phyloP scores from a whole-genome alignment of 2,888 invertebrate species.

The Drosophila nr. medialis region DNA sequence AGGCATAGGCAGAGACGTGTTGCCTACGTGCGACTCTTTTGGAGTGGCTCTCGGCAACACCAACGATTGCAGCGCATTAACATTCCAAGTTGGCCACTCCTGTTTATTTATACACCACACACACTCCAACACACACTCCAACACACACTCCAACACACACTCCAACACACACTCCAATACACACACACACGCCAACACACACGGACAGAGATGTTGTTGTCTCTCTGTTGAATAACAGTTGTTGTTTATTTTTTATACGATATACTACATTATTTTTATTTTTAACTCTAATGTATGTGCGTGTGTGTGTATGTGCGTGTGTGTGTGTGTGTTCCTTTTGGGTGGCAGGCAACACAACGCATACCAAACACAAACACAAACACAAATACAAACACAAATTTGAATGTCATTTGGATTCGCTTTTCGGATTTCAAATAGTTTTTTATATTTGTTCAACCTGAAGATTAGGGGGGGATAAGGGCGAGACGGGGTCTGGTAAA shows the following conservation, averaged over 20 bases:
- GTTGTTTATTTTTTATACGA: slow-evolving; percentile 55
- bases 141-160: slow-evolving; percentile 4
- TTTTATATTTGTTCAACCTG: not conserved
- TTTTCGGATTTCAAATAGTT: slow-evolving; percentile 4
- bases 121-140: slow-evolving; percentile 27
- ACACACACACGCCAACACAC: slow-evolving; percentile 9
- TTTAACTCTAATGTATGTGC: slow-evolving; percentile 2
- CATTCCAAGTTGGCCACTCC: slow-evolving; percentile 80
- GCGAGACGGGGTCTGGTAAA: not conserved
- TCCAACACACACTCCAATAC: slow-evolving; percentile 31
- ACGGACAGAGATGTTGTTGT: slow-evolving; percentile 25
- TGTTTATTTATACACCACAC: slow-evolving; percentile 66
- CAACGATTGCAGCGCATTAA: slow-evolving; percentile 76
- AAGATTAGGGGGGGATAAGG: not conserved
- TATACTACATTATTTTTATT: slow-evolving; percentile 56
- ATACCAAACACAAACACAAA: slow-evolving; percentile 34
- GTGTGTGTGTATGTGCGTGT: slow-evolving; percentile 19
- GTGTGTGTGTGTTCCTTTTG: slow-evolving; percentile 45
- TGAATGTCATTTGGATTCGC: slow-evolving; percentile 53
- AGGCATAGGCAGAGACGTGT: slow-evolving; percentile 6
- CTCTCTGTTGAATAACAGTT: slow-evolving; percentile 75
- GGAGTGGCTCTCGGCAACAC: slow-evolving; percentile 66
- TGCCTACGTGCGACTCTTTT: slow-evolving; percentile 67
- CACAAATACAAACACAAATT: slow-evolving; percentile 29
- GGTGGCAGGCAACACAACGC: slow-evolving; percentile 19